Evolutionary conservation across 2,113 vertebrate genomes (phyloP), one percentile per base, ranked within the genome.

Genomic region (Brachyhypopomus occidentalis): DNA sequence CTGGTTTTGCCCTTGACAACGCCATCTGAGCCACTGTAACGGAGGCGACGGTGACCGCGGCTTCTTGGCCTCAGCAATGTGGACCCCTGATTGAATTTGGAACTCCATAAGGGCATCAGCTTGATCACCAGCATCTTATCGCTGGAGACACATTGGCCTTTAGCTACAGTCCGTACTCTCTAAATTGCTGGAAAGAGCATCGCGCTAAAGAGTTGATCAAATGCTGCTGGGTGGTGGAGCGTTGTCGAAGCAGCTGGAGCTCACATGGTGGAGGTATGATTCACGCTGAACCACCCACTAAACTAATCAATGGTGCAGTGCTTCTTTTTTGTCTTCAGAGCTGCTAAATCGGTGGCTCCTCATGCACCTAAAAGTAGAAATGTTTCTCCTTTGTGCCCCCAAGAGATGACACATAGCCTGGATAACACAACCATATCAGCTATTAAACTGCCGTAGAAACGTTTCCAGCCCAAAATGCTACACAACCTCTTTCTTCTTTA

Each of bases 71-170:
- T 22, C 59, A 75, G 83, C 83, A 17, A 63, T 17, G 23, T 48
- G 59, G 45, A 22, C 80, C 72, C 36, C 69, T 78, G 59, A 83
- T 80, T 79, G 59, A 72, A 69, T 78, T 81, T 78, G 79, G 22
- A 80, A 64, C 71, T 64, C 75, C 75, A 66, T 77, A 69, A 82
- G 84, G 56, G 59, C 77, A 85, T 85, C 84, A 36, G 78, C 12
- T 72, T 80, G 74, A 85, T 85, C 81, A 69, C 20, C 22, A 80
- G 30, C 17, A 66, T 73, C 77, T 85, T 85, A 85, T 85, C 81
- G 25, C 30, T 27, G 34, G 11, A 83, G 84, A 80, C 84, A 85
- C 81, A 77, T 83, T 83, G 67, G 81, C 84, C 81, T 85, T 77
- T 70, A 77, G 73, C 75, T 36, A 34, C 52, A 41, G 78, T 81